Conservation (phyloP, 2,113 vertebrate genomes). For the Oreotrochilus melanogaster region DNA sequence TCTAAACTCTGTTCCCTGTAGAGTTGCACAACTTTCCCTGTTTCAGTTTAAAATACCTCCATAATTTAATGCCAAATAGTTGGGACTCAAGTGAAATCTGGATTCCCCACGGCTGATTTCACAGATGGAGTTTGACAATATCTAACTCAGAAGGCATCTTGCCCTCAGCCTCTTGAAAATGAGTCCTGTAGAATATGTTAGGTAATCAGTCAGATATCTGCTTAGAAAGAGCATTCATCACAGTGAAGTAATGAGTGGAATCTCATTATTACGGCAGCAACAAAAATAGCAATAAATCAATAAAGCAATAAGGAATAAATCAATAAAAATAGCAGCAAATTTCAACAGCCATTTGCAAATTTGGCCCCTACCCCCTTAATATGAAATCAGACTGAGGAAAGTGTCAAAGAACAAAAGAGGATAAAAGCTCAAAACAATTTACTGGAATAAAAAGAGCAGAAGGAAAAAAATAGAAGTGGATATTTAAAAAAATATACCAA, state of each 20-base stretch:
- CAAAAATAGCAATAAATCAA: too few species aligned
- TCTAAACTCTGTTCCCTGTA: neutral
- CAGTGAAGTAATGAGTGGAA: neutral
- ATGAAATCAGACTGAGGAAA: too few species aligned
- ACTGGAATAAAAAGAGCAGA: too few species aligned
- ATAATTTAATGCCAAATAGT: neutral
- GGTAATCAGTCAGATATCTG: neutral
- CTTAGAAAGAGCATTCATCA: neutral
- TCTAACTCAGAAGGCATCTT: neutral
- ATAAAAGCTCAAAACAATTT: too few species aligned
- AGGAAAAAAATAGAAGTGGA: too few species aligned
- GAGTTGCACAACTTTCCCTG: neutral
- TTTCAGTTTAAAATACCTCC: neutral
- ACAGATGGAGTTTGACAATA: neutral
- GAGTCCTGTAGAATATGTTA: neutral
- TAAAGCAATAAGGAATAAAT: too few species aligned
- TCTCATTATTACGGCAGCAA: too few species aligned
- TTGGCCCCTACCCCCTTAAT: too few species aligned
- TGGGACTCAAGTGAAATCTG: neutral
- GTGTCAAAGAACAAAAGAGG: too few species aligned
- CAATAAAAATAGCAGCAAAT: too few species aligned
- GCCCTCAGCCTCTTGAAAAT: neutral
- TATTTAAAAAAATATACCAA: too few species aligned
- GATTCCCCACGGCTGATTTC: neutral
- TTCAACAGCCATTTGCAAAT: too few species aligned